Evolutionary conservation across 2,888 invertebrate genomes (phyloP), one percentile per base, ranked within the genome.

Genomic region (Aspidiotus rigidus): DNA sequence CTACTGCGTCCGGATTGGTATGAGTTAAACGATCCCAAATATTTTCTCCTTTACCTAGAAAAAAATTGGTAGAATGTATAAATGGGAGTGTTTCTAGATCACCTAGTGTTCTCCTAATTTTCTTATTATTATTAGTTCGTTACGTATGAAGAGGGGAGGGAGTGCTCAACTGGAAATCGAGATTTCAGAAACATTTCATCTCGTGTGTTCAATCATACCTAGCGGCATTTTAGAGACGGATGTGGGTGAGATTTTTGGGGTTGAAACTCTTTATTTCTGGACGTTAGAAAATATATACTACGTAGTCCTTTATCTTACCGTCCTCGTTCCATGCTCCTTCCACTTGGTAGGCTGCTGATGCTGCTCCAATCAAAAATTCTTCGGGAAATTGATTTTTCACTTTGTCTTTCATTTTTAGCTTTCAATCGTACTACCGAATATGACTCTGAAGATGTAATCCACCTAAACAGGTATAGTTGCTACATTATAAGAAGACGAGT

Each of bases 1-100:
- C 78, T 0, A 86, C 80, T 0, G 80, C 74, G 1, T 83, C 81
- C 0, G 82, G 80, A 59, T 80, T 74, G 7, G 76, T 75, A 73
- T 85, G 85, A 0, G 84, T 82, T 73, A 84, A 84, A 9, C 79
- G 79, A 76, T 88, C 88, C 88, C 87, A 88, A 28, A 86, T 83
- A 74, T 81, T 85, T 73, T 83, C 82, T 1, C 83, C 81, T 78
- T 85, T 85, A 11, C 83, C 85, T 84, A 73, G 13, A 75, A 72
- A 57, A 28, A 28, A 28, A 28, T 28, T n/a, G n/a, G 28, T 28
- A 1, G 28, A 5, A n/a, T n/a, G n/a, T n/a, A n/a, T 28, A 28
- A 28, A 28, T 28, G 5, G 1, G 28, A 28, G 28, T 28, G 28
- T 28, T 28, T 28, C 28, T 5, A 28, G 5, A 28, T 28, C 28